These are phyloP conservation scores for Scaptodrosophila latifasciaeformis DNA, from an alignment of 2,888 invertebrate genomes.

Conservation along the genomic window DNA sequence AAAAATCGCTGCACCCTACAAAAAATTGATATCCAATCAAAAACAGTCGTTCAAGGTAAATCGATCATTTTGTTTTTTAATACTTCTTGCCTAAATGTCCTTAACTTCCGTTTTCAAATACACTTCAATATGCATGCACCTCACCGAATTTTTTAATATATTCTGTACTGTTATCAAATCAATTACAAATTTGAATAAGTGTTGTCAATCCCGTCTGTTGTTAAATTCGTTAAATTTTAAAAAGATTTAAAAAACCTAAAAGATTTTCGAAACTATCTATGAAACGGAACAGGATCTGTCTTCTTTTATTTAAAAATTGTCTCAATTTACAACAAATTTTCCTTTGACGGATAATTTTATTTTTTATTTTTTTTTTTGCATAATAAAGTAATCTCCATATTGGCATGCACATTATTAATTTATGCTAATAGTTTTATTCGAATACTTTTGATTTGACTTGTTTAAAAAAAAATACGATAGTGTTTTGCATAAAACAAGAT, in stretches of 20 bases:
- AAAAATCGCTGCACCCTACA: slow-evolving; percentile 15
- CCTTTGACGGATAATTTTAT: no score
- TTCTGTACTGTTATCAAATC: not conserved
- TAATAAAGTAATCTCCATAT: no score
- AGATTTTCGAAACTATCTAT: no score
- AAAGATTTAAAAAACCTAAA: no score
- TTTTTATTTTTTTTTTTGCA: no score
- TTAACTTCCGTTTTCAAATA: not conserved
- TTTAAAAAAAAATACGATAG: not conserved
- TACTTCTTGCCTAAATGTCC: not conserved
- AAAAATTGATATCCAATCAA: not conserved
- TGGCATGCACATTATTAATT: no score
- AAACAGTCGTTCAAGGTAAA: slow-evolving; percentile 65
- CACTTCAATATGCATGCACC: not conserved
- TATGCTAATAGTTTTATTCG: no score
- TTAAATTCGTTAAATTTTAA: no score
- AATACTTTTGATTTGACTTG: not conserved
- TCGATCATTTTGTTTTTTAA: slow-evolving; percentile 2
- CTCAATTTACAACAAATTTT: no score
- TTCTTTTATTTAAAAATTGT: no score
- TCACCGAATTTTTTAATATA: not conserved
- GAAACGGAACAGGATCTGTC: no score
- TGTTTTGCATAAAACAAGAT: not conserved
- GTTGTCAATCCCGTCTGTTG: no score
- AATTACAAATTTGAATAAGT: not conserved